phyloP scores from a whole-genome alignment of 2,797 vertebrate genomes.

The Gouania willdenowi region DNA sequence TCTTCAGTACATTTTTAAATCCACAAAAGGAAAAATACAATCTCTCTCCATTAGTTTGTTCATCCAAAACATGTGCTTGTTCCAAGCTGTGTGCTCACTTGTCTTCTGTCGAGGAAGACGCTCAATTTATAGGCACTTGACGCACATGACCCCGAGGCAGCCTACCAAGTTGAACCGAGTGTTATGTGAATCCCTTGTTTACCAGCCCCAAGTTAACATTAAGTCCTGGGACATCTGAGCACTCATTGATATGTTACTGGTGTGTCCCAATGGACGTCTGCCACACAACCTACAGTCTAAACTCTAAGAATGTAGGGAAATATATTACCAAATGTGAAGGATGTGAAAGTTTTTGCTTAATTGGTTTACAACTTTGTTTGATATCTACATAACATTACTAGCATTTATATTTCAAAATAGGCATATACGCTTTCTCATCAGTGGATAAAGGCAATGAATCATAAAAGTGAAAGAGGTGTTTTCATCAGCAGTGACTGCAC shows the following conservation, averaged over 20 bases:
- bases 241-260: conserved; percentile 58
- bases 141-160: conserved; percentile 30
- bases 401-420: too few relatives aligned
- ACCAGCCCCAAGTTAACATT: conserved; percentile 33
- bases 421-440: conserved; percentile 48
- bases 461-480: too few relatives aligned
- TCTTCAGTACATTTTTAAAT: conserved; percentile 26
- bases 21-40: conserved; percentile 9
- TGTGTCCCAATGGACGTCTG: too few relatives aligned
- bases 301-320: too few relatives aligned
- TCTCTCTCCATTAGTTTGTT: conserved; percentile 33
- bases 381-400: too few relatives aligned
- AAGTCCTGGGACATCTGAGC: conserved; percentile 48
- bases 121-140: conserved; percentile 65
- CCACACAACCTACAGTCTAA: too few relatives aligned
- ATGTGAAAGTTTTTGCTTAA: too few relatives aligned
- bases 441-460: conserved; percentile 38
- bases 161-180: conserved; percentile 34
- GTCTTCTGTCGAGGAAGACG: conserved; percentile 6
- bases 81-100: conserved; percentile 13
- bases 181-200: conserved; percentile 64
- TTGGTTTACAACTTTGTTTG: too few relatives aligned
- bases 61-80: conserved; percentile 9
- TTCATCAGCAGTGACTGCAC: too few relatives aligned
- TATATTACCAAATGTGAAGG: too few relatives aligned